Conservation (phyloP, 2,113 vertebrate genomes). For the Nerophis ophidion region DNA sequence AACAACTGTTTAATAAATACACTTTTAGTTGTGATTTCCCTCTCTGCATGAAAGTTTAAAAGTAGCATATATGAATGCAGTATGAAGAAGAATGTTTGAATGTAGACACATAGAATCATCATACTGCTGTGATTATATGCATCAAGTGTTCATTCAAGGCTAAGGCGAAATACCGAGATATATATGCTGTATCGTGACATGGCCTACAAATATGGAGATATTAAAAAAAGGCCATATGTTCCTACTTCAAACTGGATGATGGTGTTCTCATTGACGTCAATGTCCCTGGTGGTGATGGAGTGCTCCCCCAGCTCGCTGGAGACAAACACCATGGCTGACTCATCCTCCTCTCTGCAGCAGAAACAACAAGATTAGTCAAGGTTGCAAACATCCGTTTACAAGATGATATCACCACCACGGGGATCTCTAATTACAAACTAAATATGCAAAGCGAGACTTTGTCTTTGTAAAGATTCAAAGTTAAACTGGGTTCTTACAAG, state of each 20-base stretch:
- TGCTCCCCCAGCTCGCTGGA: conserved; percentile 94
- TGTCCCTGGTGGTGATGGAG: conserved; percentile 90
- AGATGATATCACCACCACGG: conserved; percentile 13
- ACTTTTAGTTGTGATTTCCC: too few relatives aligned
- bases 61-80: too few relatives aligned
- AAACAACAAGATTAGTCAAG: conserved; percentile 18
- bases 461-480: conserved; percentile 9
- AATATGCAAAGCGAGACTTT: neutral
- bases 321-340: conserved; percentile 96
- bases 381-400: conserved; percentile 3
- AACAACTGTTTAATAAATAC: too few relatives aligned
- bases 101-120: too few relatives aligned
- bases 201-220: too few relatives aligned
- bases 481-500: conserved; percentile 74
- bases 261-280: conserved; percentile 93
- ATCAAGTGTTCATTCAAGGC: too few relatives aligned
- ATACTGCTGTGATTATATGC: too few relatives aligned
- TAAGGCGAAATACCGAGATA: too few relatives aligned
- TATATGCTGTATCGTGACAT: too few relatives aligned
- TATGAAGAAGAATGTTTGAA: too few relatives aligned
- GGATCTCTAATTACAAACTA: neutral
- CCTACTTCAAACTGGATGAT: conserved; percentile 97
- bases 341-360: conserved; percentile 85
- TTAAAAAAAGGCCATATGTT: too few relatives aligned
- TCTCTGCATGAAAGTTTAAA: too few relatives aligned